Conservation (phyloP, 2,113 vertebrate species). For the Engraulis encrasicolus region DNA sequence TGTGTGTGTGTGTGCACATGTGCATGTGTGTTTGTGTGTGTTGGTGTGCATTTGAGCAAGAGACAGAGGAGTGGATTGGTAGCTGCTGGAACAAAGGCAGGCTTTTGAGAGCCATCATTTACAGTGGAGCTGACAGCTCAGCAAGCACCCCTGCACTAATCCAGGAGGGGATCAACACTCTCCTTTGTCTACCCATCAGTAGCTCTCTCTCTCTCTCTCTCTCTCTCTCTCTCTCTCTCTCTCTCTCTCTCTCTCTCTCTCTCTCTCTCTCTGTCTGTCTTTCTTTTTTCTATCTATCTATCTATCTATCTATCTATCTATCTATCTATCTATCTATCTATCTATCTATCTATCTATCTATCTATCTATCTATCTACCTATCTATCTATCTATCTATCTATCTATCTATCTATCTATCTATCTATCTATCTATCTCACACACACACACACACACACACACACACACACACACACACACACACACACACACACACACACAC, state of each 20-base stretch:
- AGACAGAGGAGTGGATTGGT: slow-evolving; percentile 6
- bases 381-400: neutral
- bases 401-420: too few species aligned
- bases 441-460: too few species aligned
- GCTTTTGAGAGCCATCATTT: slow-evolving; percentile 27
- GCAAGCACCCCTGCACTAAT: slow-evolving; percentile 35
- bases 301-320: neutral
- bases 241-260: slow-evolving; percentile 10
- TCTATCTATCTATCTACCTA: neutral
- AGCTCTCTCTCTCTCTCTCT: too few species aligned
- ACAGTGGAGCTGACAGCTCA: slow-evolving; percentile 40
- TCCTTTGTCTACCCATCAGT: too few species aligned
- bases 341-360: neutral
- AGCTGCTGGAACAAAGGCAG: slow-evolving; percentile 23
- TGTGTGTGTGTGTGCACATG: neutral
- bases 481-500: too few species aligned
- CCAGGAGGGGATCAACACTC: neutral
- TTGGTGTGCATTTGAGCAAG: neutral
- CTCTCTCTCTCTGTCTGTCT: neutral
- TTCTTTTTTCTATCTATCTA: neutral
- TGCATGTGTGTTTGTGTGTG: neutral
- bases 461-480: too few species aligned
- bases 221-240: neutral
- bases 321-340: neutral
- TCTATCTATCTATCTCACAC: too few species aligned